Percentiles rank a stretch among this genome's conserved stretches.
These are phyloP conservation scores for Trichonephila clavipes DNA, from an alignment of 1,140 invertebrate species.

Conservation along the genomic window DNA sequence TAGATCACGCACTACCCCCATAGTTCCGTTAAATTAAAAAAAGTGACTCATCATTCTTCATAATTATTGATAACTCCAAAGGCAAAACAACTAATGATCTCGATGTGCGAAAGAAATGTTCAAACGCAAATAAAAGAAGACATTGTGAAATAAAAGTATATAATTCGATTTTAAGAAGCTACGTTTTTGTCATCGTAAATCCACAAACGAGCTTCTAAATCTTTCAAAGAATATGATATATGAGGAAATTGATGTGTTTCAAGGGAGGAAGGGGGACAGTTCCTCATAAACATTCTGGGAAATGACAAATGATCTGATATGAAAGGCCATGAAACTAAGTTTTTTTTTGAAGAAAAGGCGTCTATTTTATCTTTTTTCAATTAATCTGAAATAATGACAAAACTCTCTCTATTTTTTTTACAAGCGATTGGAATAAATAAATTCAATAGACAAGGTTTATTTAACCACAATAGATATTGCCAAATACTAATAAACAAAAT, in stretches of 20 bases:
- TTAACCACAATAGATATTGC: no score
- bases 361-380: no score
- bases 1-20: no score
- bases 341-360: neutral
- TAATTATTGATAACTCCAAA: neutral
- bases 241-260: neutral
- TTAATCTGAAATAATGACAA: no score
- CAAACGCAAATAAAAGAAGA: neutral
- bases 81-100: neutral
- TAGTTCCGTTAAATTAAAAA: no score
- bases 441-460: no score
- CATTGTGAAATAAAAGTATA: neutral
- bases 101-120: conserved; percentile 26
- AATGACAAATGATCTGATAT: neutral
- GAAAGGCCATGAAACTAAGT: neutral
- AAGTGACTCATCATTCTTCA: neutral
- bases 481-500: no score
- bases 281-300: neutral
- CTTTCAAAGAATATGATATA: neutral
- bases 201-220: conserved; percentile 2
- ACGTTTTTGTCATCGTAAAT: neutral
- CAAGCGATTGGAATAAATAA: no score
- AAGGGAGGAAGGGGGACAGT: neutral
- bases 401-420: no score
- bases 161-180: neutral